Conservation (phyloP, 35 echinoderm and acorn worm species). For the Apostichopus californicus region DNA sequence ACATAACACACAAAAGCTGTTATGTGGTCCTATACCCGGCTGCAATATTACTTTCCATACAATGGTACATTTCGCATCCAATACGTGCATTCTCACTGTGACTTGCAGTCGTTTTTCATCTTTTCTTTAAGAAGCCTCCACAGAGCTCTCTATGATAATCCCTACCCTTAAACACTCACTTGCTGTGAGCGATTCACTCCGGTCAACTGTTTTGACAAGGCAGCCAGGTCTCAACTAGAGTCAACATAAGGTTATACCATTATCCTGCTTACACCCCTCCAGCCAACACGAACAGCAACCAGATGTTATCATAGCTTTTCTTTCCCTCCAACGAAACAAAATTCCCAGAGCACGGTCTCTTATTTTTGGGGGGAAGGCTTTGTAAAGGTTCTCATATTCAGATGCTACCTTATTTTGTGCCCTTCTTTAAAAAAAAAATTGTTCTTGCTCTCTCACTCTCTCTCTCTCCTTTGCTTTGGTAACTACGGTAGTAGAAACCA, state of each 20-base stretch:
- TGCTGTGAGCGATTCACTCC: neutral
- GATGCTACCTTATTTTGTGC: slow-evolving; percentile 2
- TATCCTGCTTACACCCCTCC: slow-evolving; percentile 26
- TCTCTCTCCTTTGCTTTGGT: no score
- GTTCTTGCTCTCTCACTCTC: no score
- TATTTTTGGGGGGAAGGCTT: neutral
- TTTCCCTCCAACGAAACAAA: slow-evolving; percentile 3
- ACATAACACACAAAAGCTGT: no score
- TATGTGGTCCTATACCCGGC: no score
- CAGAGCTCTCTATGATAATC: neutral
- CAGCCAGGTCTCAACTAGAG: slow-evolving; percentile 22
- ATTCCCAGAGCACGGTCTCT: slow-evolving; percentile 37
- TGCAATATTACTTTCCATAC: no score
- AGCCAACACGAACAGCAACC: slow-evolving; percentile 34
- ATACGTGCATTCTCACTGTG: no score
- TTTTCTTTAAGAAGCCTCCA: no score
- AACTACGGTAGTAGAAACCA: neutral
- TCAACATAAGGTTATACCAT: slow-evolving; percentile 42
- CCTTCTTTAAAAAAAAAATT: neutral
- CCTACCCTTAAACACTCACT: neutral
- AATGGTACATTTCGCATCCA: no score
- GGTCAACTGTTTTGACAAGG: slow-evolving; percentile 50
- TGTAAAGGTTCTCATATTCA: slow-evolving; percentile 9
- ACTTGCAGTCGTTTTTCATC: no score
- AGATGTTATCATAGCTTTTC: slow-evolving; percentile 45